Conservation (phyloP, 2,113 vertebrate species). For the Peromyscus maniculatus region DNA sequence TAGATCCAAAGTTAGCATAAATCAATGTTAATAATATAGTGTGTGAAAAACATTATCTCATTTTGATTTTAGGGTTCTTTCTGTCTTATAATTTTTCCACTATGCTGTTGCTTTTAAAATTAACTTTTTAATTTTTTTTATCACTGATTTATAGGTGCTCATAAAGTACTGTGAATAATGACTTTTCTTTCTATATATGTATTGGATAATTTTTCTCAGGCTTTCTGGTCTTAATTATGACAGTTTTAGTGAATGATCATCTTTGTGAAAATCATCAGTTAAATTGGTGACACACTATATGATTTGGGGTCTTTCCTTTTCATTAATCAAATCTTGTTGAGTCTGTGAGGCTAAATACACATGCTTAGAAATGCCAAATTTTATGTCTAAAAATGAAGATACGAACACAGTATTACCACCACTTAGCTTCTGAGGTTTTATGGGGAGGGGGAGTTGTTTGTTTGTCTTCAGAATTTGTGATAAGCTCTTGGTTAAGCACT, state of each 20-base stretch:
- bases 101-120: neutral
- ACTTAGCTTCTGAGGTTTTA: neutral
- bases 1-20: neutral
- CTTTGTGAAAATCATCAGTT: neutral
- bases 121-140: neutral
- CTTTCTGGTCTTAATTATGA: conserved; percentile 10
- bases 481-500: neutral
- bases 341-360: neutral
- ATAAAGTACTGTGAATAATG: neutral
- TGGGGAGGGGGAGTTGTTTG: neutral
- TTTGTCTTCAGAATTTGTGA: neutral
- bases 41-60: neutral
- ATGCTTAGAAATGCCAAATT: neutral
- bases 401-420: neutral
- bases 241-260: neutral
- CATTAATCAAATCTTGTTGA: neutral
- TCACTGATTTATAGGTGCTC: neutral
- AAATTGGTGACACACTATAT: neutral
- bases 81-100: neutral
- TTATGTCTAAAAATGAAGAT: neutral
- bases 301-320: neutral
- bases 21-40: neutral
- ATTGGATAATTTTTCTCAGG: neutral
- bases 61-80: neutral
- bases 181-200: neutral